Evolutionary conservation across 2,113 vertebrate genomes (phyloP), one percentile per base, ranked within the genome.

Genomic region (Corapipo altera): DNA sequence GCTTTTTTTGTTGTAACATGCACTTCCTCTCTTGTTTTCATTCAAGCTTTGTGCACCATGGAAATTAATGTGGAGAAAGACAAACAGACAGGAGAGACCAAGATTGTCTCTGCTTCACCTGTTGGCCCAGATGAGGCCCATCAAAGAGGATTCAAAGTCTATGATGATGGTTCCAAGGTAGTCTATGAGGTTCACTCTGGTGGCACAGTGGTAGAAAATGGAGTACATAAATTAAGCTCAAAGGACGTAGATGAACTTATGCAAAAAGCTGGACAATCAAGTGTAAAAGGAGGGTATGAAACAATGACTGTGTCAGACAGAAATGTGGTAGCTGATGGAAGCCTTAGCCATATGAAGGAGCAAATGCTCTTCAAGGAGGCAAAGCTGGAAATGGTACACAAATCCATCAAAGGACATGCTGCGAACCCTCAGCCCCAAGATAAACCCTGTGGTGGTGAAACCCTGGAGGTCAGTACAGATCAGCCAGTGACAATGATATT

Each of bases 11-110:
- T 98, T 98, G 98, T 98, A 98, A 98, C 98, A 98, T 97, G 98
- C 98, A 98, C 98, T 98, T 98, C 98, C 98, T 98, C 96, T 98
- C 98, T 98, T 98, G 97, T 98, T 98, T 98, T 97, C 98, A 95
- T 98, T 98, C 97, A 98, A 99, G 99, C 99, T 97, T 98, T 99
- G 98, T 99, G 99, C 98, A 99, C 99, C 98, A 99, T 99, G 99
- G 99, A 99, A 99, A 99, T 99, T 98, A 99, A 98, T 98, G 98
- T 99, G 96, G 98, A 99, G 98, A 99, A 99, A 96, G 99, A 99
- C 98, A 98, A 98, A 95, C 98, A 98, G 97, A 99, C 99, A 51
- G 99, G 99, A 73, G 98, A 99, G 98, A 99, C 99, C 97, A 99
- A 98, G 97, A 98, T 99, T 98, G 98, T 99, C 98, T 99, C 99